These are phyloP conservation scores for Heliconius aoede DNA, from an alignment of 2,888 invertebrate species.

Conservation along the genomic window DNA sequence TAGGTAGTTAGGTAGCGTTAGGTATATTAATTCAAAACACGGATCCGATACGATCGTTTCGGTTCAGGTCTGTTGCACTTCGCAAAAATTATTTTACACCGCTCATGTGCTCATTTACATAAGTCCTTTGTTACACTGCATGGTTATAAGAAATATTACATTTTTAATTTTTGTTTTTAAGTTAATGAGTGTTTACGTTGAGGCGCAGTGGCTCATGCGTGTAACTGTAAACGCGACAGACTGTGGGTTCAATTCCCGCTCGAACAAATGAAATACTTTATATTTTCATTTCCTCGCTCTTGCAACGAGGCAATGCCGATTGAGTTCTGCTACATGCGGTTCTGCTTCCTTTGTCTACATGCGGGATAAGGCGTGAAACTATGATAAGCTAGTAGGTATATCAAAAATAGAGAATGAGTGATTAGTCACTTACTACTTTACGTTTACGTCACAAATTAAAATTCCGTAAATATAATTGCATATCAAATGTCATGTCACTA, in stretches of 20 bases:
- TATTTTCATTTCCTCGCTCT: neutral
- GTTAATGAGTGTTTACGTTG: neutral
- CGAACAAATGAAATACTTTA: neutral
- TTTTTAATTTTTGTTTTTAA: neutral
- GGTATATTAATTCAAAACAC: slow-evolving; percentile 61
- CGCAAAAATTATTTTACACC: slow-evolving; percentile 37
- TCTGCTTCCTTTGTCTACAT: no score
- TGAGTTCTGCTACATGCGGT: neutral
- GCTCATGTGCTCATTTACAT: slow-evolving; percentile 27
- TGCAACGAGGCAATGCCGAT: neutral
- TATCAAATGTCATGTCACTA: neutral
- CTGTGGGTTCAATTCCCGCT: neutral
- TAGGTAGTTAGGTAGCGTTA: slow-evolving; percentile 71
- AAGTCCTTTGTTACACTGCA: slow-evolving; percentile 33
- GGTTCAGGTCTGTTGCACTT: slow-evolving; percentile 57
- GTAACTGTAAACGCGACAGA: neutral
- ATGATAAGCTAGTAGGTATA: no score
- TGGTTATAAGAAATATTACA: slow-evolving; percentile 11
- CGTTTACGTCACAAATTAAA: neutral
- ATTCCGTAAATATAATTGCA: neutral
- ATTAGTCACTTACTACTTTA: neutral
- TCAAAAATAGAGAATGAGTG: neutral
- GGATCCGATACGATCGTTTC: slow-evolving; percentile 62
- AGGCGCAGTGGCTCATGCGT: neutral
- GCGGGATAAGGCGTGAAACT: no score